Base-by-base conservation (phyloP, 2,797 vertebrate genomes). In the Falco novaeseelandiae region DNA sequence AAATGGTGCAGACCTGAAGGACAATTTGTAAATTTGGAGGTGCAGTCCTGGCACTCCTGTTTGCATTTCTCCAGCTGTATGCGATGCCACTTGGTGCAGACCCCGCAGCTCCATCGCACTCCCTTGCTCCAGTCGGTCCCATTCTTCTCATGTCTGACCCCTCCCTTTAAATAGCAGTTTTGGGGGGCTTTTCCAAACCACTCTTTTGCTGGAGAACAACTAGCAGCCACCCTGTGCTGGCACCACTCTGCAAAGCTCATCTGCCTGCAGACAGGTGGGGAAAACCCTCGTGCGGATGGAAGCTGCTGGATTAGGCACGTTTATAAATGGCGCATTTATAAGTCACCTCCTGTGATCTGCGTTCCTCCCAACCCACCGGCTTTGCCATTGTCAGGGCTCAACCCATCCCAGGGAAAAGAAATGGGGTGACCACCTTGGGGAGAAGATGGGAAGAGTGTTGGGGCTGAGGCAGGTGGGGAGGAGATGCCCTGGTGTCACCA, bases 51-150 rank as follows among this genome's bases (percentile, higher is more conserved):
- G 23, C 62, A 10, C 14, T 48, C n/a, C 26, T 7, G 18, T 8
- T n/a, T 2, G 14, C 40, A 1, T 54, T 34, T 40, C 38, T 40
- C 30, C 49, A 34, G 42, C 67, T 7, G 14, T 4, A 12, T 5
- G 42, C 0, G 32, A 14, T 5, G 51, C 59, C 3, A 6, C 16
- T 46, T 6, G 14, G 22, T 25, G 34, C 38, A 25, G n/a, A 80
- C n/a, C n/a, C 58, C 4, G 5, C 73, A 51, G 32, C n/a, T 69
- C 38, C 2, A 0, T 12, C 4, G 21, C 42, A 42, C 49, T 48
- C 73, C 30, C 0, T 67, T 3, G 32, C 54, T 44, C 19, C 73
- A 12, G 0, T 6, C 3, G 0, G 18, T 46, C 62, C 52, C 3
- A 2, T 40, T 58, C 63, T 52, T 62, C 38, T 65, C 29, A 7